Conservation (phyloP, 1,140 invertebrate species). For the Colletes gigas region DNA sequence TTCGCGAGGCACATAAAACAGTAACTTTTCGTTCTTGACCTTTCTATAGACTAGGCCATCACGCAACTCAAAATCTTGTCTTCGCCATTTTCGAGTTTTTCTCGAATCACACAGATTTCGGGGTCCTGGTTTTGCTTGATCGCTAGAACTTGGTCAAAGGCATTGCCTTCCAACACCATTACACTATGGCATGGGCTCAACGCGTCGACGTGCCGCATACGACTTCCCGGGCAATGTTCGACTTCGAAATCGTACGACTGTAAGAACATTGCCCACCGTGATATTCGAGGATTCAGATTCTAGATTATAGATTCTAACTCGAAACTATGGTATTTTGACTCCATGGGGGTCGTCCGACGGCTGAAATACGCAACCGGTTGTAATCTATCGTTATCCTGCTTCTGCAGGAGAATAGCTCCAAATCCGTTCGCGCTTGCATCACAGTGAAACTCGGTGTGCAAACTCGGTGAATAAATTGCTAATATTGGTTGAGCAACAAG, state of each 20-base stretch:
- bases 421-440: not conserved
- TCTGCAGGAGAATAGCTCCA: not conserved
- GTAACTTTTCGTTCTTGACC: not conserved
- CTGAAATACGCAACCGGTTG: not conserved
- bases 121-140: slow-evolving; percentile 18
- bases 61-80: slow-evolving; percentile 13
- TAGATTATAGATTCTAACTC: no score
- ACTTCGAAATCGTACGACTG: not conserved
- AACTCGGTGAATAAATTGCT: not conserved
- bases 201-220: not conserved
- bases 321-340: slow-evolving; percentile 2
- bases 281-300: not conserved
- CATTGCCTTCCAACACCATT: slow-evolving; percentile 17
- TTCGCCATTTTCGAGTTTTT: not conserved
- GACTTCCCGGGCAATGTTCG: not conserved
- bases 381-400: not conserved
- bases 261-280: not conserved
- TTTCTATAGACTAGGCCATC: slow-evolving; percentile 33
- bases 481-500: not conserved
- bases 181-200: not conserved
- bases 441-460: not conserved
- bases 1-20: not conserved
- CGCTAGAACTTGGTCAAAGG: slow-evolving; percentile 35
- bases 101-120: not conserved
- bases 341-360: not conserved